Evolutionary conservation across 2,888 invertebrate species (phyloP).

Genomic region (Drosophila melanocephala): DNA sequence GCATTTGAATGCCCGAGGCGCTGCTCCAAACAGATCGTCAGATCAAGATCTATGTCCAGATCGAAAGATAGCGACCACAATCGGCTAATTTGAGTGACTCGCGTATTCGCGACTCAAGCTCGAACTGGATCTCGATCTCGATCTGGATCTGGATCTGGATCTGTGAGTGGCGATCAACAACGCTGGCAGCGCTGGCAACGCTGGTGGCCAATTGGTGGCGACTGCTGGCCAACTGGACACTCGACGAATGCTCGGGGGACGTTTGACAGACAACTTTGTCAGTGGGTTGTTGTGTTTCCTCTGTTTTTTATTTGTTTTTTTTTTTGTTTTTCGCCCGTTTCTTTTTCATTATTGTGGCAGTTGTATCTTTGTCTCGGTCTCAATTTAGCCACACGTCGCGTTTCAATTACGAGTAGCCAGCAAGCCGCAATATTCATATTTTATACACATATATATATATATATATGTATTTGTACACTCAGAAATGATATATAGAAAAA

Average conservation of each 20-base stretch:
- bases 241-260: constrained; percentile 34
- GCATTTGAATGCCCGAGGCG: constrained; percentile 51
- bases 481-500: not conserved
- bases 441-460: constrained; percentile 8
- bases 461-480: not conserved
- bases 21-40: constrained; percentile 30
- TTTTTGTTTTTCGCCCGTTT: not conserved
- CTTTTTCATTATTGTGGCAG: not conserved
- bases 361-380: constrained; percentile 40
- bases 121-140: not conserved
- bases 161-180: constrained; percentile 26
- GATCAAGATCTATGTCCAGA: constrained; percentile 38
- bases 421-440: constrained; percentile 10
- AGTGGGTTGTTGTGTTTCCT: constrained; percentile 6
- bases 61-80: constrained; percentile 36
- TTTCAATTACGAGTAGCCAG: constrained; percentile 59
- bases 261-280: constrained; percentile 53
- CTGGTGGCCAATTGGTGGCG: constrained; percentile 55
- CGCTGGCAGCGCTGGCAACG: constrained; percentile 18
- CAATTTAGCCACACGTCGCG: constrained; percentile 74
- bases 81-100: constrained; percentile 71
- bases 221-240: constrained; percentile 1
- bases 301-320: not conserved
- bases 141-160: constrained; percentile 13
- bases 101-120: constrained; percentile 19